Conservation (phyloP, 2,113 vertebrate genomes). For the Lipotes vexillifer region DNA sequence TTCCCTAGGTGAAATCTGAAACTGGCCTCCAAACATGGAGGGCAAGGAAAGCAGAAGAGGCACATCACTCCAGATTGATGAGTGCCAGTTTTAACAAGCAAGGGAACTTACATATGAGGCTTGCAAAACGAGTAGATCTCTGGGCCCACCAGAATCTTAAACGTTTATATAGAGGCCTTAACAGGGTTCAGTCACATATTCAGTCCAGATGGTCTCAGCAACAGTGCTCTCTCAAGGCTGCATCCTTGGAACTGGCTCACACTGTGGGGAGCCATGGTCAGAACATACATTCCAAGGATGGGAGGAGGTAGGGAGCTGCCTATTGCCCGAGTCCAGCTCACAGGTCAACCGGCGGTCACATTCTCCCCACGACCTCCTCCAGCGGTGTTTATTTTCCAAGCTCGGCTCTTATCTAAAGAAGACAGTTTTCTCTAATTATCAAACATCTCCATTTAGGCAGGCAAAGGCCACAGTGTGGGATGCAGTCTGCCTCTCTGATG, state of each 20-base stretch:
- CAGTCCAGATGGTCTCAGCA: neutral
- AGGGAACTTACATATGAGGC: neutral
- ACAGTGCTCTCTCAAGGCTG: neutral
- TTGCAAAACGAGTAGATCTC: neutral
- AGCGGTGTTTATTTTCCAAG: neutral
- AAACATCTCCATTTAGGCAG: neutral
- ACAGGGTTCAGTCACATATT: rapidly evolving
- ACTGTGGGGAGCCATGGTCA: neutral
- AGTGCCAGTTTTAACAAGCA: neutral
- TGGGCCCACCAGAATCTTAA: neutral
- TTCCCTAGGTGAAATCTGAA: neutral
- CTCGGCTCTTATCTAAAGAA: neutral
- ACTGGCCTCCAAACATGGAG: neutral
- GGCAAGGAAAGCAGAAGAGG: neutral
- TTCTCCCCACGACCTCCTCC: neutral
- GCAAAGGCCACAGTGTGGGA: neutral
- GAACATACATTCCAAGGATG: neutral
- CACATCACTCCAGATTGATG: neutral
- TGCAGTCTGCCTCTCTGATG: neutral
- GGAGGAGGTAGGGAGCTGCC: neutral
- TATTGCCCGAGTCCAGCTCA: neutral
- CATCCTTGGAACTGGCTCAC: neutral
- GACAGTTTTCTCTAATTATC: neutral
- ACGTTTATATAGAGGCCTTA: neutral
- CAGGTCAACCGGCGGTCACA: rapidly evolving